Base-by-base conservation (phyloP, 2,113 vertebrate species). In the Cinclus cinclus region DNA sequence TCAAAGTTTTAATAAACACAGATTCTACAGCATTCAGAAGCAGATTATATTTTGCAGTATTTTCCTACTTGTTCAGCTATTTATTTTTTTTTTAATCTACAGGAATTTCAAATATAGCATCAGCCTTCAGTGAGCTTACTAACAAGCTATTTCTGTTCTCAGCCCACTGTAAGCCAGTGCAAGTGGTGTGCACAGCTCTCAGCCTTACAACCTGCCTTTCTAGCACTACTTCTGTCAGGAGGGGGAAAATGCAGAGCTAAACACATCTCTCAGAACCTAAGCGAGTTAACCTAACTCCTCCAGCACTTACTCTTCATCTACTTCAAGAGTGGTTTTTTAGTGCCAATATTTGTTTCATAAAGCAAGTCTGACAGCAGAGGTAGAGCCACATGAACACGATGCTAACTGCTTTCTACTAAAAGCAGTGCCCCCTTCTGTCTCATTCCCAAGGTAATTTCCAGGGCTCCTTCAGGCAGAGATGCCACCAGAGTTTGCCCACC, bases 351-450 rank as follows among this genome's bases (percentile, higher is more conserved):
- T 52, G 22, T 91, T 85, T 81, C 58, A 82, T 56, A 37, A 74
- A 49, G 4, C 53, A 78, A 91, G 58, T 71, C 85, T 59, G 89
- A 39, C 49, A 74, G 93, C 94, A 93, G 95, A 91, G 77, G 20
- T 62, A 89, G 96, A 98, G 91, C 94, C 90, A 74, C 94, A 74
- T 4, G 2, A 94, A 79, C 67, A 35, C 21, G 92, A 78, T 37
- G 90, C 56, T 75, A 92, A 91, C 24, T 93, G 95, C 94, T 94
- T 94, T 94, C 93, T 94, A 15, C 50, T 35, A 21, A 75, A 96
- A 92, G 89, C 91, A 97, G 94, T 25, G 35, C 84, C 75, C 58
- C 88, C 55, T 92, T 49, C 92, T 52, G 17, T 70, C 78, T 86
- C 68, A 8, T 67, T 86, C 77, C 85, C 87, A 50, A 76, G 95